Evolutionary conservation across 2,113 vertebrate species (phyloP).

Genomic region (Phyllostomus hastatus): DNA sequence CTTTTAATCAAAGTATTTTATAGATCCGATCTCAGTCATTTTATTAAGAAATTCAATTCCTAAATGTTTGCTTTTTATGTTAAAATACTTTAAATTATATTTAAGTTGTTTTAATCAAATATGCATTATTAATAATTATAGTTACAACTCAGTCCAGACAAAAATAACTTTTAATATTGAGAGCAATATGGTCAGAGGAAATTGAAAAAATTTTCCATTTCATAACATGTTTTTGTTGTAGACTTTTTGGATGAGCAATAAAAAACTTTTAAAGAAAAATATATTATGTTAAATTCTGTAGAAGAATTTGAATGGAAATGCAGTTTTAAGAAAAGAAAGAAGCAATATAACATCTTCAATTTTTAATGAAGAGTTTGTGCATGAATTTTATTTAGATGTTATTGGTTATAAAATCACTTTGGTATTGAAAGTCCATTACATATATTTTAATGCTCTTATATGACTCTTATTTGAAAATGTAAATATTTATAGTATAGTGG

Average conservation of each 20-base stretch:
- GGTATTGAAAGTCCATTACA: neutral
- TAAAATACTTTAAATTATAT: neutral
- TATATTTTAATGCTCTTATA: slow-evolving; percentile 14
- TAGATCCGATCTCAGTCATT: neutral
- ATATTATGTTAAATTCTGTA: neutral
- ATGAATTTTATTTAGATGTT: slow-evolving; percentile 37
- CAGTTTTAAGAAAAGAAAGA: slow-evolving; percentile 9
- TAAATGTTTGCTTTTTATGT: slow-evolving; percentile 8
- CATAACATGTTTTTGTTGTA: neutral
- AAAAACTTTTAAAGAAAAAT: neutral
- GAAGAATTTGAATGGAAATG: slow-evolving; percentile 10
- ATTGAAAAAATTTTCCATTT: neutral
- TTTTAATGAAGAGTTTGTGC: slow-evolving; percentile 20
- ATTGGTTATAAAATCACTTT: neutral
- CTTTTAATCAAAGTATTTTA: neutral
- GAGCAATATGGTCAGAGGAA: neutral
- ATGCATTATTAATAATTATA: neutral
- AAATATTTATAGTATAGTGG: neutral
- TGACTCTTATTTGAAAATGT: slow-evolving; percentile 19
- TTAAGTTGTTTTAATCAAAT: neutral
- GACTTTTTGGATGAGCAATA: neutral
- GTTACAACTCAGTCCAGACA: neutral
- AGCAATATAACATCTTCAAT: slow-evolving; percentile 18
- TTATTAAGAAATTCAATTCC: slow-evolving; percentile 16
- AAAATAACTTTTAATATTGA: neutral